Conservation (phyloP, 2,797 vertebrate species). For the Syngnathus acus region DNA sequence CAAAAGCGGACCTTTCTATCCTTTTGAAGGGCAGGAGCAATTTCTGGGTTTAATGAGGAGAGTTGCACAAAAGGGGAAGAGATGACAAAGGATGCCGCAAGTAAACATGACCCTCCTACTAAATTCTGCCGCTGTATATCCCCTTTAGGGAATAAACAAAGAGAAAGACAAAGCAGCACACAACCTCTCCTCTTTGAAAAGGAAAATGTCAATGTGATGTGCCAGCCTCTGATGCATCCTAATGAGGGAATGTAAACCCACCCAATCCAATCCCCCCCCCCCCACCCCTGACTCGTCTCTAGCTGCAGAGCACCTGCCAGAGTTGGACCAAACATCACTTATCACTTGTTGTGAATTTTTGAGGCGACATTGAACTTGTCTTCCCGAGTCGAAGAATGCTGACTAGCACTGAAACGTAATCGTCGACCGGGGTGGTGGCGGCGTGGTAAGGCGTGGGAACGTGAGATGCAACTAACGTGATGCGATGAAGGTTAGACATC, state of each 20-base stretch:
- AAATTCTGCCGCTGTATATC: slow-evolving; percentile 46
- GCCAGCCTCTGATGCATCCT: slow-evolving; percentile 58
- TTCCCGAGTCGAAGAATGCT: no score
- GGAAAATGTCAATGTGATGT: slow-evolving; percentile 54
- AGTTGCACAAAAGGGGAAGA: slow-evolving; percentile 48
- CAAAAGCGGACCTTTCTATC: slow-evolving; percentile 36
- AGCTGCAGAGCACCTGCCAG: slow-evolving; percentile 17
- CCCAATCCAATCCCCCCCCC: slow-evolving; percentile 1
- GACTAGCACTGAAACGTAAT: no score
- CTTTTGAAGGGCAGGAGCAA: slow-evolving; percentile 43
- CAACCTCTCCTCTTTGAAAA: slow-evolving; percentile 30
- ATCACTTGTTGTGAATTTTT: neutral
- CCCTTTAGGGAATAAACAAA: slow-evolving; percentile 48
- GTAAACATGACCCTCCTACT: slow-evolving; percentile 56
- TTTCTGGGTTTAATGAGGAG: slow-evolving; percentile 60
- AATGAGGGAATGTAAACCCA: slow-evolving; percentile 44
- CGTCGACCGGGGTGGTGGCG: no score
- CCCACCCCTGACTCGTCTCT: slow-evolving; percentile 1
- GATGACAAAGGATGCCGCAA: slow-evolving; percentile 52
- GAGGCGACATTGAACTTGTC: neutral
- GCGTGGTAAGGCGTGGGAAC: no score
- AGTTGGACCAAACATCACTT: neutral
- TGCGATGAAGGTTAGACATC: no score
- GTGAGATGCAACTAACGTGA: no score
- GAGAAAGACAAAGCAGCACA: slow-evolving; percentile 33